A percentile compares a stretch with the other conserved stretches of the same genome.
phyloP scores from a whole-genome alignment of 2,113 vertebrate species.

The Gasterosteus aculeatus region DNA sequence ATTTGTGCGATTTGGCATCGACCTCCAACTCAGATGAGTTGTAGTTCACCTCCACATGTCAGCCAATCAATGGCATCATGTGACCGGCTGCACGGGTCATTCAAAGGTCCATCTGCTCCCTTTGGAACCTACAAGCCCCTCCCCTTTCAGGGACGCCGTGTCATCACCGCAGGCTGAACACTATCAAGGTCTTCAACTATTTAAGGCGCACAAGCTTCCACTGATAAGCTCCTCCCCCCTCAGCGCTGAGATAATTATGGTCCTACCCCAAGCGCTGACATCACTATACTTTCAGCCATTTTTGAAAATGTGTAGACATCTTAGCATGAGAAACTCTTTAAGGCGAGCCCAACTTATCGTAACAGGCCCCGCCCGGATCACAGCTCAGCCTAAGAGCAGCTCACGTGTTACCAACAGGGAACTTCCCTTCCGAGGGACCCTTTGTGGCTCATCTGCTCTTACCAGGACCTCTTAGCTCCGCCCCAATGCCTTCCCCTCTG shows the following conservation, averaged over 20 bases:
- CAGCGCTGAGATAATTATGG: not conserved
- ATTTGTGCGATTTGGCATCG: conserved; percentile 25
- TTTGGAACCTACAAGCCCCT: not conserved
- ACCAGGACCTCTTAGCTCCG: not conserved
- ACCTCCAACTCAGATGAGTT: conserved; percentile 37
- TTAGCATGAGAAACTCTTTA: conserved; percentile 1
- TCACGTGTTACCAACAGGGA: not conserved
- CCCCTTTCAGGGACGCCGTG: not conserved
- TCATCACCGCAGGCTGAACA: not conserved
- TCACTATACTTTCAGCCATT: not conserved
- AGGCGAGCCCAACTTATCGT: not conserved
- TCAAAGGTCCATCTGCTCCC: no score
- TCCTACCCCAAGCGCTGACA: not conserved
- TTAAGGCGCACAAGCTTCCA: not conserved
- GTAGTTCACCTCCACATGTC: not conserved
- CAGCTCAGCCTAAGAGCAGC: no score
- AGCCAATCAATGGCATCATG: not conserved
- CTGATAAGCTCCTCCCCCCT: not conserved
- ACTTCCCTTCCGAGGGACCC: not conserved
- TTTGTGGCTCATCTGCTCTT: not conserved
- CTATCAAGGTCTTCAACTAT: not conserved
- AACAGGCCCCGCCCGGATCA: not conserved
- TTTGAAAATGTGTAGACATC: not conserved
- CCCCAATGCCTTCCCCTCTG: not conserved
- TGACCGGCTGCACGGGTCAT: not conserved